Evolutionary conservation across 37 sponge, comb jelly and placozoan species (phyloP), one percentile per base, ranked within the genome.

Genomic region (Beroe forskalii): DNA sequence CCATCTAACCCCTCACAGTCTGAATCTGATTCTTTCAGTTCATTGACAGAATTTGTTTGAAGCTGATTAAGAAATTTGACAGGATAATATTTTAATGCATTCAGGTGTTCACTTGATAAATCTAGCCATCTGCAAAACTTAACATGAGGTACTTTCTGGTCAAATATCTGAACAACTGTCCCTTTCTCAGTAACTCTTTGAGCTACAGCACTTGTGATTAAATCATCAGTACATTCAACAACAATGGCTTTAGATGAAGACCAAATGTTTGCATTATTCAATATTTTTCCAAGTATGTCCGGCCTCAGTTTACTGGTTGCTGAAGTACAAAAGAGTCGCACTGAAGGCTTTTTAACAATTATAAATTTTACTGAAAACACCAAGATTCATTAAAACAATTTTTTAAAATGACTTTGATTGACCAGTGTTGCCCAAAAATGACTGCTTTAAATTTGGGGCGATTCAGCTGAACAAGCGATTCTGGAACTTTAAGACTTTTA

Each of bases 221-320:
- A 55, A 55, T 80, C 86, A 44, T 80, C 86, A n/a, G 4, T 44
- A 24, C 60, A 48, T 25, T 80, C 86, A 20, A 44, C 86, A 1
- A 80, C 86, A 4, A 80, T 48, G n/a, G 32, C 86, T 44, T 44
- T 41, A 20, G 60, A 48, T n/a, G n/a, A 44, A 38, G 86, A 80
- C 86, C 86, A 80, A 80, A 80, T 25, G 22, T 80, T 80, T 12
- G 60, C 48, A 80, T 27, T 69, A 30, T 44, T 80, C 60, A 80
- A 23, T 22, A 80, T 80, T 27, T 80, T 80, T 14, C 41, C 60
- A 23, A 80, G 40, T 0, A 80, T 42, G 41, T 80, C 86, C 12
- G 86, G 86, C 28, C 86, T 12, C 1, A 80, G 86, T 38, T 80
- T 80, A 38, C 86, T 80, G 12, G 40, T 43, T n/a, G 43, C 1